Evolutionary conservation across 2,113 vertebrate genomes (phyloP).

Genomic region (Mormyrus lacerda): DNA sequence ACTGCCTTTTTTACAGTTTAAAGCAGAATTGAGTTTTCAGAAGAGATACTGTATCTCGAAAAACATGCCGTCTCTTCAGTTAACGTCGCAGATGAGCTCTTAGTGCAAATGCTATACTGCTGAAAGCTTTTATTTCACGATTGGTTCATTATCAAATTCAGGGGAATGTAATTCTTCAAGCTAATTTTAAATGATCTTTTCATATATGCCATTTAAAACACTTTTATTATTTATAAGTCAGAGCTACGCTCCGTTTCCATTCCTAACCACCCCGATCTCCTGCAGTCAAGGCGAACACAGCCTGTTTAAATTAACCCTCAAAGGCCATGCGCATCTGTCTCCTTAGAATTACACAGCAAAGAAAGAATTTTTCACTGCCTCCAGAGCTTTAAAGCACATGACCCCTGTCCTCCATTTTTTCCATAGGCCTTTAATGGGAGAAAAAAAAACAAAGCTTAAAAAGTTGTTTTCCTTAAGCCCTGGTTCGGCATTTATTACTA

Average conservation of each 20-base stretch:
- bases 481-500: slow-evolving; percentile 6
- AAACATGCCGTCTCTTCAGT: background rate
- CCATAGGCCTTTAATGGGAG: background rate
- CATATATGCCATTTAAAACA: background rate
- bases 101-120: background rate
- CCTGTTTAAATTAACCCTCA: slow-evolving; percentile 1
- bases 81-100: background rate
- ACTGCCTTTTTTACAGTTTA: background rate
- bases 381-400: no score
- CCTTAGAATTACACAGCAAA: slow-evolving; percentile 6
- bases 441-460: background rate
- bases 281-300: background rate
- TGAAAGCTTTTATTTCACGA: background rate
- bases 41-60: background rate
- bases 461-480: background rate
- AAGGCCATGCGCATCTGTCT: background rate
- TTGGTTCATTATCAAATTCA: background rate
- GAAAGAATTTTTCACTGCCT: slow-evolving; percentile 1
- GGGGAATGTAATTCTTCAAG: background rate
- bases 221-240: background rate
- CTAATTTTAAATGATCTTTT: background rate
- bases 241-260: background rate
- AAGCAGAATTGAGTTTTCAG: background rate
- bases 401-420: background rate
- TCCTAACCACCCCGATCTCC: background rate